Base-by-base conservation (phyloP, 2,888 invertebrate species). In the Frankliniella fusca region DNA sequence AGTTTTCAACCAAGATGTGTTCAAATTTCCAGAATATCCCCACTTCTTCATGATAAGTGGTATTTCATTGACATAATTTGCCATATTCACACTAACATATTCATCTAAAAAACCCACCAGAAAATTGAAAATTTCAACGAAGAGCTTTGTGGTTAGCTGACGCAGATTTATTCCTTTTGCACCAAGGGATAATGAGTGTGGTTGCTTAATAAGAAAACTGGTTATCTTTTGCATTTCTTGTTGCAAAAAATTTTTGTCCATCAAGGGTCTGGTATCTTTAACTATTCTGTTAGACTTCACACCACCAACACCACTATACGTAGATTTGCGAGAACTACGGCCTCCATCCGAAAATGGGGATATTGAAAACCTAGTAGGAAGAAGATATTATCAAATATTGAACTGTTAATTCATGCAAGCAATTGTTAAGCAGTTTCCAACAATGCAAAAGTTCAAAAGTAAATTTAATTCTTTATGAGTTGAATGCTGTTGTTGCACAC, bases 341-440 rank as follows among this genome's bases (percentile, higher is more conserved):
- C 70, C 70, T 27, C 70, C 70, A 76, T 76, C 70, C 27, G 70
- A 76, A 76, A 76, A 76, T 76, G 70, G 70, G 9, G 70, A 76
- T 27, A n/a, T 20, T 18, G n/a, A 8, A 15, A 1, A 61, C n/a
- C 61, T 61, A 15, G 15, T 18, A 61, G 18, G 10, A 11, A 23
- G 3, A 23, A 27, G 0, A 8, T 8, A 76, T 27, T 23, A 76
- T 12, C 23, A 76, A 23, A 23, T 1, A 27, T 76, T 11, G 7
- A 76, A 12, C 70, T 27, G 61, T 10, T 18, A 61, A 5, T 38
- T 5, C 38, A 38, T 3, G 38, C 38, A 38, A 3, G 38, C 38
- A 38, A 38, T 38, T 38, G 38, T 5, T 2, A 38, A 38, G 38
- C 38, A 38, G 38, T 38, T 38, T 38, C 38, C 38, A 38, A 5